Evolutionary conservation across 2,797 vertebrate genomes (phyloP).

Genomic region (Myotis daubentonii): DNA sequence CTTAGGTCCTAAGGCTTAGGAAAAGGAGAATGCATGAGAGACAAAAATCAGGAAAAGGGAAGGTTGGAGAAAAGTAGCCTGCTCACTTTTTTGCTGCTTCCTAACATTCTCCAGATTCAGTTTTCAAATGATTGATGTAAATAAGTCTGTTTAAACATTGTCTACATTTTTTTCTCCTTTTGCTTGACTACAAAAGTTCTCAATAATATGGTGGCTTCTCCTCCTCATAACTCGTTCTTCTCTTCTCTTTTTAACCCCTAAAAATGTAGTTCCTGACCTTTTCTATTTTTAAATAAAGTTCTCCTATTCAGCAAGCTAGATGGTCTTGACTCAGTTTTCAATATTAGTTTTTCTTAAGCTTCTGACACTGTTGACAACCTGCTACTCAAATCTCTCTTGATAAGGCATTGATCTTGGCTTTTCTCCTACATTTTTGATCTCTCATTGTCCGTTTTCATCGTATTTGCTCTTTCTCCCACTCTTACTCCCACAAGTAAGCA

Average conservation of each 20-base stretch:
- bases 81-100: background rate
- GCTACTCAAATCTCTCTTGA: background rate
- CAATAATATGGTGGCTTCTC: background rate
- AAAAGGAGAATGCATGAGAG: background rate
- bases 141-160: background rate
- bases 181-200: background rate
- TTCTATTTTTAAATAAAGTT: background rate
- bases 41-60: background rate
- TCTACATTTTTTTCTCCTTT: background rate
- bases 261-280: background rate
- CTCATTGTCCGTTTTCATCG: background rate
- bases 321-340: background rate
- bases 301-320: background rate
- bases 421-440: background rate
- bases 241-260: background rate
- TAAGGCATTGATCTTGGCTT: background rate
- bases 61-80: background rate
- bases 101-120: background rate
- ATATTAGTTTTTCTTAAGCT: background rate
- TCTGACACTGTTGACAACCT: background rate
- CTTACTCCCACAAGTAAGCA: background rate
- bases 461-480: background rate
- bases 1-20: background rate
- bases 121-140: constrained; percentile 20
- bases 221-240: background rate